Base-by-base conservation (phyloP, 2,797 vertebrate genomes). In the Prionace glauca region DNA sequence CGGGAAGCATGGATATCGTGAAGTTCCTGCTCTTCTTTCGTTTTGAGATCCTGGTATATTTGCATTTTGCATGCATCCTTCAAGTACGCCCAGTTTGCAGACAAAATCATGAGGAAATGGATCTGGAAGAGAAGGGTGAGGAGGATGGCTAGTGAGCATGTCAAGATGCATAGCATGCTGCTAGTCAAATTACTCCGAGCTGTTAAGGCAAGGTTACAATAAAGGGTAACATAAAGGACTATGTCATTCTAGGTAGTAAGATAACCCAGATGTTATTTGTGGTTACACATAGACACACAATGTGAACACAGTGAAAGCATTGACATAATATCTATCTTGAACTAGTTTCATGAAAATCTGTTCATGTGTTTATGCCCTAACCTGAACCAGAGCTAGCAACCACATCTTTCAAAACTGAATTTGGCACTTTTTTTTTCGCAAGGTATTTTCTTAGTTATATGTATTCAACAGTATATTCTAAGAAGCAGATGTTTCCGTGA, bases 71-170 rank as follows among this genome's bases (percentile, higher is more conserved):
- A 99, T 95, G 99, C 99, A 96, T 99, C 99, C 98, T 99, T 99
- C 98, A 99, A 99, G 98, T 99, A 99, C 98, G 99, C 99, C 99
- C 99, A 99, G 98, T 99, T 99, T 98, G 99, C 99, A 97, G 99
- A 99, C 97, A 99, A 98, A 98, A 99, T 99, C 99, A 99, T 99
- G 98, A 99, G 99, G 98, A 99, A 99, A 98, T 99, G 99, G 98
- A 99, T 99, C 99, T 99, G 99, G 98, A 99, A 99, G 97, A 99
- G 98, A 99, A 99, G 98, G 98, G 98, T 98, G 98, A 99, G 98
- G 98, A 98, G 98, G 98, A 98, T 98, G 98, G 98, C 98, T 98
- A 97, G 98, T 99, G 98, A 99, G 98, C 98, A 99, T 98, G 98
- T 98, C 98, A 98, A 98, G 98, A 98, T 97, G 98, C 98, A 98